A percentile compares a stretch with the other conserved stretches of the same genome.
phyloP scores from a whole-genome alignment of 2,797 vertebrate genomes.

The Cichlasoma orientale region DNA sequence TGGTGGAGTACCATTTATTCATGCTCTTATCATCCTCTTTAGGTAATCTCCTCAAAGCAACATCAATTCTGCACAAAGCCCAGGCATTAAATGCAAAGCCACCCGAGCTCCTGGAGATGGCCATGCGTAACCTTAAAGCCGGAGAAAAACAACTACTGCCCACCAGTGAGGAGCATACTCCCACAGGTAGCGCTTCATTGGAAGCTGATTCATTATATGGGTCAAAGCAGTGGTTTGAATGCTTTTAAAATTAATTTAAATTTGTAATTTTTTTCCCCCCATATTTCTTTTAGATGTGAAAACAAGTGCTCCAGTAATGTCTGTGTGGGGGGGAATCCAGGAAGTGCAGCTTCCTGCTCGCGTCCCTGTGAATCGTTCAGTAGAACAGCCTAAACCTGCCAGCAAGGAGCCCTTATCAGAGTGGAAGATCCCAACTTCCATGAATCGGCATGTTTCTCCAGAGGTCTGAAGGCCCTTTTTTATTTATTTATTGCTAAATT shows the following conservation, averaged over 20 bases:
- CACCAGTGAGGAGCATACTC: constrained; percentile 80
- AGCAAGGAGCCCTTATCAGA: constrained; percentile 61
- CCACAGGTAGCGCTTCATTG: constrained; percentile 73
- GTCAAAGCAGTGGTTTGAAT: neutral
- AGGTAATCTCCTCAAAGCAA: constrained; percentile 90
- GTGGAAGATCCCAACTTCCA: constrained; percentile 73
- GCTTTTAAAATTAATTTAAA: neutral
- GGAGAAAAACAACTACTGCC: constrained; percentile 85
- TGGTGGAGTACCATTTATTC: neutral
- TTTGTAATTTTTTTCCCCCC: neutral
- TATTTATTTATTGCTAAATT: neutral
- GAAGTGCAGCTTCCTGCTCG: constrained; percentile 53
- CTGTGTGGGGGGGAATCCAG: constrained; percentile 28
- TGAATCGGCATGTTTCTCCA: constrained; percentile 69
- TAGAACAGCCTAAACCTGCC: constrained; percentile 53
- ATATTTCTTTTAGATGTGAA: constrained; percentile 30
- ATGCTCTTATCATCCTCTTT: neutral
- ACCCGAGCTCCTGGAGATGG: constrained; percentile 84
- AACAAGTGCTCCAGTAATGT: neutral
- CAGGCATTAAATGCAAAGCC: constrained; percentile 84
- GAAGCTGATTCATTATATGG: neutral
- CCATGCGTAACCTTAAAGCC: constrained; percentile 85
- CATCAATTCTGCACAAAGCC: constrained; percentile 92
- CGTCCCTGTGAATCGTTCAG: constrained; percentile 46
- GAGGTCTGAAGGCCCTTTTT: constrained; percentile 64